These are phyloP conservation scores for Drosophila murphyi DNA, from an alignment of 1,140 invertebrate genomes.

Conservation along the genomic window DNA sequence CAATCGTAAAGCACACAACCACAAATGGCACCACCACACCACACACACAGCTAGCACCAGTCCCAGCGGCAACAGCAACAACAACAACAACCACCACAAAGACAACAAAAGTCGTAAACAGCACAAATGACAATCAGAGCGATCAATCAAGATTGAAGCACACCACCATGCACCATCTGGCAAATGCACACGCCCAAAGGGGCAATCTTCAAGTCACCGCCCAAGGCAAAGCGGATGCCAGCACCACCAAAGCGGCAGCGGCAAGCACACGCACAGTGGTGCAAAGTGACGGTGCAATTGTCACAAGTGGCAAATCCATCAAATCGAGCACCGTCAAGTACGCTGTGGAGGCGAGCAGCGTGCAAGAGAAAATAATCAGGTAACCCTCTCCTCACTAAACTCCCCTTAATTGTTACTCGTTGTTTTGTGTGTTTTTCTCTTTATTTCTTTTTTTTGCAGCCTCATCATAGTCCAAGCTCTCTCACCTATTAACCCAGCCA, in stretches of 20 bases:
- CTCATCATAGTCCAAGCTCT: conserved; percentile 34
- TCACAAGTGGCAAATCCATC: conserved; percentile 59
- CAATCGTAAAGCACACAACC: conserved; percentile 11
- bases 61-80: conserved; percentile 10
- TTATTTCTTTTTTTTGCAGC: conserved; percentile 23
- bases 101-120: background rate
- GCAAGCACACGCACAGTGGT: conserved; percentile 52
- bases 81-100: conserved; percentile 2
- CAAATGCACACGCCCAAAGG: conserved; percentile 41
- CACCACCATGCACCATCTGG: conserved; percentile 39
- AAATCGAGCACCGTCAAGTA: conserved; percentile 68
- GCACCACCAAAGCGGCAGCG: conserved; percentile 47
- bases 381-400: conserved; percentile 36
- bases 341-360: conserved; percentile 76
- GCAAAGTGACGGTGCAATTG: conserved; percentile 63
- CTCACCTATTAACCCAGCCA: conserved; percentile 70
- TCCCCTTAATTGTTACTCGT: background rate
- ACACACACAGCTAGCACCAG: conserved; percentile 29
- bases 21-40: conserved; percentile 43
- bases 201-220: conserved; percentile 49
- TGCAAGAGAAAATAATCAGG: conserved; percentile 80
- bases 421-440: conserved; percentile 34
- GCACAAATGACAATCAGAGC: conserved; percentile 3
- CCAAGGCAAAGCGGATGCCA: conserved; percentile 64
- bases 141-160: conserved; percentile 24